Conservation (phyloP, 2,113 vertebrate species). For the Neomonachus schauinslandi region DNA sequence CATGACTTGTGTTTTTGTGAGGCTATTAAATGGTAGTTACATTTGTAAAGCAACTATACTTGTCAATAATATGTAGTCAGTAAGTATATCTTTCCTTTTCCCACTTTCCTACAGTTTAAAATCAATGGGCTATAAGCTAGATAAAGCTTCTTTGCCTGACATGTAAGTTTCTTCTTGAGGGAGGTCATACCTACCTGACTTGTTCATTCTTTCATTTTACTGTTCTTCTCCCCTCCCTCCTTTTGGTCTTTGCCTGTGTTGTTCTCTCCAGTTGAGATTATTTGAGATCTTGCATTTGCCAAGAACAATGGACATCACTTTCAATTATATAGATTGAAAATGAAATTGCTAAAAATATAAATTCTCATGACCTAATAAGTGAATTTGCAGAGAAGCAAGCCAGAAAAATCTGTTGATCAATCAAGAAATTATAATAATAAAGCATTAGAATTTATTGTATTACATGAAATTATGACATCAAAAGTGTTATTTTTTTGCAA, state of each 20-base stretch:
- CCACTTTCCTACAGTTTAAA: neutral
- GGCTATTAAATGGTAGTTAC: neutral
- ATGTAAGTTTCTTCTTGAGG: neutral
- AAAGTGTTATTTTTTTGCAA: neutral
- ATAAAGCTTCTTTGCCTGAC: neutral
- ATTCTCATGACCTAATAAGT: slow-evolving; percentile 3
- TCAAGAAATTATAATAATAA: slow-evolving; percentile 23
- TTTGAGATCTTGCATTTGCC: slow-evolving; percentile 27
- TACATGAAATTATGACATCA: neutral
- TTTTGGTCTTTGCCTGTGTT: neutral
- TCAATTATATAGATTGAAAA: slow-evolving; percentile 26
- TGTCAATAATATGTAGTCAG: neutral
- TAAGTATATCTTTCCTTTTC: neutral
- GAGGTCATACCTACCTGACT: neutral
- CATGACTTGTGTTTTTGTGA: neutral
- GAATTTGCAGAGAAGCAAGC: slow-evolving; percentile 27
- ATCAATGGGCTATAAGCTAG: neutral
- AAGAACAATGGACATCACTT: neutral
- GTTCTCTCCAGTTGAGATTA: neutral
- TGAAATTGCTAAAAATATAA: neutral
- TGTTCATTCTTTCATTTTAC: neutral
- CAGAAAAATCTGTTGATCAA: slow-evolving; percentile 1
- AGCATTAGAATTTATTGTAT: neutral
- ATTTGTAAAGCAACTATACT: neutral
- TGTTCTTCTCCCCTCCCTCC: neutral